Evolutionary conservation across 92 coral and sea anemone species (phyloP).

Genomic region (Epizoanthus illoricatus): DNA sequence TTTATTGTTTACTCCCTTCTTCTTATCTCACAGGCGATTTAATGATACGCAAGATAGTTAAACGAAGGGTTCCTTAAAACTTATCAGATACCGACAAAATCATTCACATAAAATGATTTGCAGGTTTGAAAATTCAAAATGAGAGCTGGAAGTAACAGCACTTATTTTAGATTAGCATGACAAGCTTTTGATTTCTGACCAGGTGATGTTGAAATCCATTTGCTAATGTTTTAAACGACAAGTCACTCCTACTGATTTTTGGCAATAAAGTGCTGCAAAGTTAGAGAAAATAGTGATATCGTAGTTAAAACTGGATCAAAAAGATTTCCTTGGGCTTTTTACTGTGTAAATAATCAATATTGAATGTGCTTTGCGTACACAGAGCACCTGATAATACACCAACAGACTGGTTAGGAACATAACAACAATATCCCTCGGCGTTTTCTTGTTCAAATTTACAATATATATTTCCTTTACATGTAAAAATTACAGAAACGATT

Average conservation of each 20-base stretch:
- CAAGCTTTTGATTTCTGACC: too few relatives aligned
- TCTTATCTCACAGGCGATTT: neutral
- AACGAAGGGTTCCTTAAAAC: neutral
- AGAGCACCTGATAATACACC: neutral
- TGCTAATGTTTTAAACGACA: too few relatives aligned
- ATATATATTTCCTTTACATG: slow-evolving; percentile 1
- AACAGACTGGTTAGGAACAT: neutral
- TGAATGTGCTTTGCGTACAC: neutral
- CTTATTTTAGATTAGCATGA: too few relatives aligned
- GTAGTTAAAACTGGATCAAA: neutral
- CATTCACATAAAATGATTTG: too few relatives aligned
- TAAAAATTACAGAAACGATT: neutral
- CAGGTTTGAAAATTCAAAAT: too few relatives aligned
- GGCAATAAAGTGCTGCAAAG: neutral
- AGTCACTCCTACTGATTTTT: neutral
- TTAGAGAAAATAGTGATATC: neutral
- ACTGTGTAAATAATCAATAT: neutral
- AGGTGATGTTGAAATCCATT: too few relatives aligned
- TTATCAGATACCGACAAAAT: too few relatives aligned
- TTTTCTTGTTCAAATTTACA: neutral
- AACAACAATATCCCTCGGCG: neutral
- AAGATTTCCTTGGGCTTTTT: slow-evolving; percentile 1
- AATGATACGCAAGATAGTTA: neutral
- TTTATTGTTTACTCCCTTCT: too few relatives aligned
- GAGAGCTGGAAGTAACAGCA: too few relatives aligned